Evolutionary conservation across 2,888 invertebrate species (phyloP).

Genomic region (Pycnomerus fuliginosus): DNA sequence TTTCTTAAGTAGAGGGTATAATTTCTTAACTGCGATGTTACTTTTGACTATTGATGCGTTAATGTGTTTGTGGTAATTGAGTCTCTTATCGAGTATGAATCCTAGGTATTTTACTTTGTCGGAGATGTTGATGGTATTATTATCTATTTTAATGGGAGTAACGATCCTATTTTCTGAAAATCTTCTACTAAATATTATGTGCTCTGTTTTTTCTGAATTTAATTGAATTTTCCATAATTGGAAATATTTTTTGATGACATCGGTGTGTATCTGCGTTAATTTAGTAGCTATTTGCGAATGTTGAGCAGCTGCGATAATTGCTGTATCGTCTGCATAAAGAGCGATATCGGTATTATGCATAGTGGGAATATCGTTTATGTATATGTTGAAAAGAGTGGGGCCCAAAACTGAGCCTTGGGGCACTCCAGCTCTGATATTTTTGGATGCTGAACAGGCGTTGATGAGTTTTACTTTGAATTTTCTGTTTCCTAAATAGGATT

Average conservation of each 20-base stretch:
- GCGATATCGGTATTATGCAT: neutral
- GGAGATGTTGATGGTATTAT: too few relatives aligned
- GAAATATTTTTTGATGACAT: neutral
- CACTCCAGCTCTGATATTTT: slow-evolving; percentile 18
- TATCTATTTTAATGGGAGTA: too few relatives aligned
- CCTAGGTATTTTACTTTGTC: too few relatives aligned
- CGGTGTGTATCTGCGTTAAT: slow-evolving; percentile 1
- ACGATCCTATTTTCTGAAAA: too few relatives aligned
- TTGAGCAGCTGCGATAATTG: too few relatives aligned
- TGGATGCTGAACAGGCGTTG: neutral
- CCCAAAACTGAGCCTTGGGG: slow-evolving; percentile 26
- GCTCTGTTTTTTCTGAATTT: slow-evolving; percentile 9
- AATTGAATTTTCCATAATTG: slow-evolving; percentile 10
- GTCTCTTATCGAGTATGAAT: too few relatives aligned
- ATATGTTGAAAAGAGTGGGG: slow-evolving; percentile 19
- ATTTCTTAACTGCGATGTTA: too few relatives aligned
- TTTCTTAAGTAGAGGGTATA: too few relatives aligned
- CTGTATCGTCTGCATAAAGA: slow-evolving; percentile 14
- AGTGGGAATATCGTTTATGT: slow-evolving; percentile 8
- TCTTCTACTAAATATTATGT: slow-evolving; percentile 5
- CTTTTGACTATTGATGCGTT: too few relatives aligned
- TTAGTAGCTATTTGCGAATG: slow-evolving; percentile 1
- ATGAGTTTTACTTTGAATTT: slow-evolving; percentile 6
- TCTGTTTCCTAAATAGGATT: slow-evolving; percentile 7
- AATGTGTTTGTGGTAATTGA: too few relatives aligned